These are phyloP conservation scores for Calidris pugnax DNA, from an alignment of 2,113 vertebrate species.

Conservation along the genomic window DNA sequence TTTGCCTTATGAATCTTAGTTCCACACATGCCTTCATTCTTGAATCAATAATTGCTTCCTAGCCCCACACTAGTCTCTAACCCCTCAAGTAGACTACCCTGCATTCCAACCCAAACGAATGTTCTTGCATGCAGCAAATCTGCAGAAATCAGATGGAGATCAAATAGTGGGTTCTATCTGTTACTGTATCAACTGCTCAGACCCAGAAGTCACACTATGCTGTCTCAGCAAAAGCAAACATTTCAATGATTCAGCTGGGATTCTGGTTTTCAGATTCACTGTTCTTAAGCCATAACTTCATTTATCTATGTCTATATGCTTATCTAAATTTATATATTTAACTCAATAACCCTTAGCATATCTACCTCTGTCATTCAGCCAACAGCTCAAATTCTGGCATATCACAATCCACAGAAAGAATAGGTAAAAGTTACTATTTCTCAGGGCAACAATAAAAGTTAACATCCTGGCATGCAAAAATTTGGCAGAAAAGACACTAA, in stretches of 20 bases:
- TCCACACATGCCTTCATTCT: neutral
- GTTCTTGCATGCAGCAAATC: neutral
- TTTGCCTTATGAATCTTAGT: neutral
- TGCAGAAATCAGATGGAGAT: neutral
- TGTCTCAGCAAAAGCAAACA: neutral
- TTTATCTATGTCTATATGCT: neutral
- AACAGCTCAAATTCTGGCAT: neutral
- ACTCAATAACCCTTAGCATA: neutral
- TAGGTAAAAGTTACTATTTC: neutral
- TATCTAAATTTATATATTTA: neutral
- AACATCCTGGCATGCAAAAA: neutral
- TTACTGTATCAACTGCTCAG: neutral
- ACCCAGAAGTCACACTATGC: neutral
- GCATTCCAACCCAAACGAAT: neutral
- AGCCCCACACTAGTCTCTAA: neutral
- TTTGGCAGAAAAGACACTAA: neutral
- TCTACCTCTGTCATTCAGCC: neutral
- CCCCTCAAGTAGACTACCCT: neutral
- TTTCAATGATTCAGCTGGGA: neutral
- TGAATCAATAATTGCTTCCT: neutral
- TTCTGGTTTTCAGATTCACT: neutral
- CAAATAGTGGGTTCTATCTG: neutral
- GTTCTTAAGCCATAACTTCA: neutral
- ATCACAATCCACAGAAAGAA: neutral
- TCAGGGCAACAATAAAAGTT: neutral